A percentile compares a stretch with the other conserved stretches of the same genome.
Conservation (phyloP, 2,888 invertebrate species). For the Melipona beecheii region DNA sequence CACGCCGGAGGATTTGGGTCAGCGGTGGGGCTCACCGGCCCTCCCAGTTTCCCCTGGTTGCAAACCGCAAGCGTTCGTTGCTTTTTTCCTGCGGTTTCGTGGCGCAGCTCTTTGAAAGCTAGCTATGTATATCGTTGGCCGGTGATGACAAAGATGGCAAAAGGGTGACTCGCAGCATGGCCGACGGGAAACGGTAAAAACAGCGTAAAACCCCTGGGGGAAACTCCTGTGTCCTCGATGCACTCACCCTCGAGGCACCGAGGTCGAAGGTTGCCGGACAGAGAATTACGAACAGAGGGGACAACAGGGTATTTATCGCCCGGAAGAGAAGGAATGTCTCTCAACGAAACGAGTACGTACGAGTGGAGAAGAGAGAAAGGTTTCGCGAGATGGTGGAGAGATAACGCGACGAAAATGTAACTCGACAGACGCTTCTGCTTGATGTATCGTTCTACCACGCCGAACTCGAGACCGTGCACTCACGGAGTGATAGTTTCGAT, state of each 20-base stretch:
- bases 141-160: constrained; percentile 64
- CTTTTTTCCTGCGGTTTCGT: constrained; percentile 70
- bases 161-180: constrained; percentile 66
- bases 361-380: background rate
- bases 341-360: background rate
- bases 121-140: constrained; percentile 53
- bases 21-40: constrained; percentile 74
- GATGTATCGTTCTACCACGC: constrained; percentile 1
- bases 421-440: constrained; percentile 33
- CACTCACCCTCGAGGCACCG: no score
- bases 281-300: constrained; percentile 13
- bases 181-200: constrained; percentile 63
- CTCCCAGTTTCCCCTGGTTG: constrained; percentile 75
- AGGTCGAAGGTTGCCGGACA: background rate
- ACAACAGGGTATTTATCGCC: background rate
- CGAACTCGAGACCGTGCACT: constrained; percentile 3
- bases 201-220: constrained; percentile 51
- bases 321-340: background rate
- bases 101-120: constrained; percentile 66
- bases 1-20: constrained; percentile 75
- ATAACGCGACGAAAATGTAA: background rate
- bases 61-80: constrained; percentile 66
- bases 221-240: constrained; percentile 1
- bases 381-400: background rate
- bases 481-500: background rate